Base-by-base conservation (phyloP, 1,140 invertebrate species). In the Luehdorfia chinensis region DNA sequence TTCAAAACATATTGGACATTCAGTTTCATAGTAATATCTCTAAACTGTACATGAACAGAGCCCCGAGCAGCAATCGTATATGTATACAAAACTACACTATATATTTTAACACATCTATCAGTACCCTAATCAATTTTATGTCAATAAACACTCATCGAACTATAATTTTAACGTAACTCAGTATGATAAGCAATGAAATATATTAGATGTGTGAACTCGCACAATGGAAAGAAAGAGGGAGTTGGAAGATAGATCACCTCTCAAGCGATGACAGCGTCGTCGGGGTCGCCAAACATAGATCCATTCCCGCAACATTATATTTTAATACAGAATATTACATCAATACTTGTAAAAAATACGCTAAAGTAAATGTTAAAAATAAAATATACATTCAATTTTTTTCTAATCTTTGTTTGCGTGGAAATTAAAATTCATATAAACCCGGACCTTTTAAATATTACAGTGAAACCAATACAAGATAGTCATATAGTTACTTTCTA, bases 241-340 rank as follows among this genome's bases (percentile, higher is more conserved):
- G 33, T 19, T 27, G 15, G 43, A 57, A 59, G 56, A 59, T 49
- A 46, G 53, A 66, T 62, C 34, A 37, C 46, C 47, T 50, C 36
- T 55, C 46, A 28, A 52, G 31, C 47, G 39, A 55, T 55, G 56
- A 63, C 51, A 55, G 54, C 50, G 51, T 55, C 39, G 50, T 41
- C 44, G 21, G 31, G 31, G 36, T 47, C 55, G 46, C 32, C 28
- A 50, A 50, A 44, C 48, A 31, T 41, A 27, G 36, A 37, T 37
- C 19, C 46, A 47, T 47, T 52, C 52, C 52, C 49, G 41, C 49
- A 28, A 34, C 19, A 41, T 15, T 39, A 19, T 30, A 41, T 52
- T 47, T 41, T 52, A 43, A 47, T 41, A 52, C 7, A 27, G 33
- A 28, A 41, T 41, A 41, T 41, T n/a, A n/a, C n/a, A 41, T 41